Base-by-base conservation (phyloP, 1,140 invertebrate genomes). In the Drosophila parvula region DNA sequence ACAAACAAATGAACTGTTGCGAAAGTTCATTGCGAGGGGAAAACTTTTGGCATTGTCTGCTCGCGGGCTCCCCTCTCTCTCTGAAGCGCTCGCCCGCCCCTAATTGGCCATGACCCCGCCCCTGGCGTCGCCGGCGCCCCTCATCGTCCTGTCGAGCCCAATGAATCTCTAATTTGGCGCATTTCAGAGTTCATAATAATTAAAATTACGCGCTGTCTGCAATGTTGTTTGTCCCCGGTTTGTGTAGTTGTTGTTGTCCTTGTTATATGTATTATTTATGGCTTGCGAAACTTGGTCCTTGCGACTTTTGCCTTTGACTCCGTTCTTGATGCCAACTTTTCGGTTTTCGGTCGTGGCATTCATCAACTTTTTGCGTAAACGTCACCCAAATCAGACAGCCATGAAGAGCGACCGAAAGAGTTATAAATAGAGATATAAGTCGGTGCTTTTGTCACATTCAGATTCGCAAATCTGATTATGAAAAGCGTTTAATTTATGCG, bases 81-180 rank as follows among this genome's bases (percentile, higher is more conserved):
- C 2, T n/a, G 4, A 36, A 36, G 50, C 36, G 27, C 16, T 11
- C n/a, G 7, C 43, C 38, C 36, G 11, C 60, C 16, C 36, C 36
- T 59, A 50, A 70, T 71, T 71, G 65, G 22, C 65, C 47, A 28
- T 30, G 41, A 18, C 38, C 16, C 27, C 22, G 28, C 27, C 14
- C 27, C 48, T 32, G 65, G 60, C 45, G 36, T 34, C 55, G 36
- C 40, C 55, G 45, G 47, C 47, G 22, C 34, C 53, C 16, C 22
- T 43, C 55, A 36, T 36, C 22, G 28, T 40, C 32, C 44, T 63
- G 38, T 56, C 65, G 47, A 56, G 57, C 51, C 67, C 85, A 88
- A 89, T 88, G 79, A 88, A 86, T 86, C 73, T 88, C 76, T 88
- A 86, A 89, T 88, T 88, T 88, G 81, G 76, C 62, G 69, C 79